These are phyloP conservation scores for Acleris sparsana DNA, from an alignment of 2,888 invertebrate genomes.

Conservation along the genomic window DNA sequence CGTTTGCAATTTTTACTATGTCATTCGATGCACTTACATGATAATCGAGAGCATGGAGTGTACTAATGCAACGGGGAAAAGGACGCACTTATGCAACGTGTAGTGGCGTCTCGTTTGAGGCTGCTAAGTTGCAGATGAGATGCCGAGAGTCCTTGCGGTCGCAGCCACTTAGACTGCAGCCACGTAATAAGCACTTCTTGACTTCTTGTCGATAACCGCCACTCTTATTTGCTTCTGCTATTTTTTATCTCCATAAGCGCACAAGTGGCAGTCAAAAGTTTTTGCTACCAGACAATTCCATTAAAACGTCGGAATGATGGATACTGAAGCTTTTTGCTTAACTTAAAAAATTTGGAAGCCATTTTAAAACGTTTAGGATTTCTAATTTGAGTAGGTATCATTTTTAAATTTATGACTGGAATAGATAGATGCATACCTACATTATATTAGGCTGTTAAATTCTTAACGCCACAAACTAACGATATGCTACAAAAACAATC, in stretches of 20 bases:
- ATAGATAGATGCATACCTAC: too few species aligned
- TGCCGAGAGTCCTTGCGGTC: conserved; percentile 24
- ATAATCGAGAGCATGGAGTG: not conserved
- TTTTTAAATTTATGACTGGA: not conserved
- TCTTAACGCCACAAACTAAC: too few species aligned
- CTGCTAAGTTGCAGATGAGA: conserved; percentile 21
- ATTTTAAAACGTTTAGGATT: conserved; percentile 21
- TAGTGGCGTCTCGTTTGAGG: conserved; percentile 13
- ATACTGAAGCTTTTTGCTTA: conserved; percentile 21
- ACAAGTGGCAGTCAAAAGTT: conserved; percentile 27
- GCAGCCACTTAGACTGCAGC: conserved; percentile 28
- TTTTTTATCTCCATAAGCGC: conserved; percentile 21
- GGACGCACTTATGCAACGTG: conserved; percentile 13
- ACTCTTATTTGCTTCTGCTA: conserved; percentile 27
- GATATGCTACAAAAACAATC: not conserved
- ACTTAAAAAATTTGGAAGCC: conserved; percentile 7
- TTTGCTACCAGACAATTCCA: conserved; percentile 31
- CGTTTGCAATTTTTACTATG: conserved; percentile 29
- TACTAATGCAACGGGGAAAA: conserved; percentile 11
- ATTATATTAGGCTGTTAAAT: too few species aligned
- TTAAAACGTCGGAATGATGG: conserved; percentile 33
- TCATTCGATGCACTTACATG: conserved; percentile 26
- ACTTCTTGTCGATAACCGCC: conserved; percentile 9
- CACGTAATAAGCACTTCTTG: conserved; percentile 15
- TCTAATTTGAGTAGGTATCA: conserved; percentile 18